phyloP scores from a whole-genome alignment of 2,113 vertebrate species.

The Diadophis punctatus region DNA sequence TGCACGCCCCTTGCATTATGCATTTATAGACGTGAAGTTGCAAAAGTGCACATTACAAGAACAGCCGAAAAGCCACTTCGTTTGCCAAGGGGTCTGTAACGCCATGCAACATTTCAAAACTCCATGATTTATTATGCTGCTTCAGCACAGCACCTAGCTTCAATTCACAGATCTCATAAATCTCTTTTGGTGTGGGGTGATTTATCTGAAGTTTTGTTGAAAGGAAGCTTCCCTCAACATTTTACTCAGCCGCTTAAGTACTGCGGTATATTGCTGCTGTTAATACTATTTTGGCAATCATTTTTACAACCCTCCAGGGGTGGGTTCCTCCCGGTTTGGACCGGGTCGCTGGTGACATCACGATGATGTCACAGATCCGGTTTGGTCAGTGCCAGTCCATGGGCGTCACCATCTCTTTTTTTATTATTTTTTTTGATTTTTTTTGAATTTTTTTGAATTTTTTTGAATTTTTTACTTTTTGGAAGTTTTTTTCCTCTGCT shows the following conservation, averaged over 20 bases:
- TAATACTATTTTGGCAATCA: neutral
- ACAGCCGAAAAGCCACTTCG: neutral
- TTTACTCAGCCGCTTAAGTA: neutral
- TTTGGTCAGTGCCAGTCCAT: too few species aligned
- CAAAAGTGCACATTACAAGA: neutral
- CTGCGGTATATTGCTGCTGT: neutral
- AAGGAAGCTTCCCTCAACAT: neutral
- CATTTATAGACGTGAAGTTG: neutral
- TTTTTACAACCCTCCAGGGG: neutral
- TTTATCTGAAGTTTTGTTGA: neutral
- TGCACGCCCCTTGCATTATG: neutral
- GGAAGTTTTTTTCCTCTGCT: too few species aligned
- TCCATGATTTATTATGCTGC: neutral
- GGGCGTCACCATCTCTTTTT: too few species aligned
- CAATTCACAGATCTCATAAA: neutral
- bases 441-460: too few species aligned
- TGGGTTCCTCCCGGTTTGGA: too few species aligned
- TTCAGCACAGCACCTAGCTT: neutral
- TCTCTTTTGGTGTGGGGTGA: neutral
- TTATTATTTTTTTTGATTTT: too few species aligned
- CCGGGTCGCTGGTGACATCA: too few species aligned
- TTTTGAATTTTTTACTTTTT: too few species aligned
- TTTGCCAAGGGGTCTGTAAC: neutral
- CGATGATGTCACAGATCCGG: too few species aligned
- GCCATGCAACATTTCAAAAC: neutral